phyloP scores from a whole-genome alignment of 2,888 invertebrate genomes.

The Dynastes tityus region DNA sequence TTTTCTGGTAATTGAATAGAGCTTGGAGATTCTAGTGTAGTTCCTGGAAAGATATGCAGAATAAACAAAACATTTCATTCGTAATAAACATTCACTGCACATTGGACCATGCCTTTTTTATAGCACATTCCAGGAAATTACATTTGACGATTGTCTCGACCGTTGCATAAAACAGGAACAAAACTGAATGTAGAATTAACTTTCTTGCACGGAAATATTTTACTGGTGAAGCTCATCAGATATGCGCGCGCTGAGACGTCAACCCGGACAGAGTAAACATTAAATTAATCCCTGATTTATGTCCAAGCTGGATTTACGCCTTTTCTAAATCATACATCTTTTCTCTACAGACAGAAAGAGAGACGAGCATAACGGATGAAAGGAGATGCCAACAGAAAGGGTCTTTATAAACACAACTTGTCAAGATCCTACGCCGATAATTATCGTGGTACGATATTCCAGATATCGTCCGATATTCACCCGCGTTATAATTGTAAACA shows the following conservation, averaged over 20 bases:
- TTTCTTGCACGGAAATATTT: slow-evolving; percentile 37
- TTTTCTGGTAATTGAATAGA: too few species aligned
- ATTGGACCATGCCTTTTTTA: not conserved
- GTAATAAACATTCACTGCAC: not conserved
- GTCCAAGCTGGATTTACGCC: slow-evolving; percentile 42
- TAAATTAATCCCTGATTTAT: slow-evolving; percentile 47
- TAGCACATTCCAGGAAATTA: not conserved
- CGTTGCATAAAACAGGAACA: slow-evolving; percentile 2
- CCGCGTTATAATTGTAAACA: slow-evolving; percentile 48
- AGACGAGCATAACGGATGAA: not conserved
- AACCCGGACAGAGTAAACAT: slow-evolving; percentile 43
- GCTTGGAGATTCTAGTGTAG: too few species aligned
- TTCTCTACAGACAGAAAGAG: slow-evolving; percentile 32
- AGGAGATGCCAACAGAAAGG: slow-evolving; percentile 4
- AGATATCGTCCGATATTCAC: slow-evolving; percentile 44
- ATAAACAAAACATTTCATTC: too few species aligned
- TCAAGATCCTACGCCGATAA: slow-evolving; percentile 45
- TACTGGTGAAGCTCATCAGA: slow-evolving; percentile 32
- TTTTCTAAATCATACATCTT: slow-evolving; percentile 45
- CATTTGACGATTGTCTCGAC: not conserved
- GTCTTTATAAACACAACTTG: slow-evolving; percentile 46
- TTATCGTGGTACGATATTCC: slow-evolving; percentile 38
- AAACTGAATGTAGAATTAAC: slow-evolving; percentile 37
- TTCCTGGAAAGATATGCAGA: too few species aligned
- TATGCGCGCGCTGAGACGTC: slow-evolving; percentile 39